Percentiles rank a stretch among this genome's conserved stretches.
Conservation (phyloP, 2,797 vertebrate genomes). For the Tokudaia tokunoshimensis region DNA sequence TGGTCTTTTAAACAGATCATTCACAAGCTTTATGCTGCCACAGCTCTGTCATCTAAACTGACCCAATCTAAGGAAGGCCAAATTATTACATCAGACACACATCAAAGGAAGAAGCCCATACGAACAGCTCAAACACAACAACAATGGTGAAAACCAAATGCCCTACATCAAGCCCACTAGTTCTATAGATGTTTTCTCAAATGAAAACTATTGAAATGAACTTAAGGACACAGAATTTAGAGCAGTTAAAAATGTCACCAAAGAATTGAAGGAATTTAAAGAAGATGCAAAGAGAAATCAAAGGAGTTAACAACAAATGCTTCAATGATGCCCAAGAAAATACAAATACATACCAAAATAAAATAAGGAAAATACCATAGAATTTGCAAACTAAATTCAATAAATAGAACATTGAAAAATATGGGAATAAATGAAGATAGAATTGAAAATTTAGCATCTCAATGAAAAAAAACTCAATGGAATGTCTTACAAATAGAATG, state of each 20-base stretch:
- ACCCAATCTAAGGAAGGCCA: background rate
- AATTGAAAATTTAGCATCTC: background rate
- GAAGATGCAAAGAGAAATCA: background rate
- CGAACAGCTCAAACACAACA: background rate
- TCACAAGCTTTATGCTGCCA: background rate
- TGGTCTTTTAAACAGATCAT: background rate
- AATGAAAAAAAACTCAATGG: background rate
- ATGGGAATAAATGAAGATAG: background rate
- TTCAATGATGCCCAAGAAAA: background rate
- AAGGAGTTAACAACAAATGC: background rate
- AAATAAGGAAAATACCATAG: background rate
- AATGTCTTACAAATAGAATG: background rate
- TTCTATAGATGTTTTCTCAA: background rate
- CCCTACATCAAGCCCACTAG: background rate
- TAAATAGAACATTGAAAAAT: background rate
- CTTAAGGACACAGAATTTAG: background rate
- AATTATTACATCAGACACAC: background rate
- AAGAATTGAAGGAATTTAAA: background rate
- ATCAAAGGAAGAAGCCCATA: background rate
- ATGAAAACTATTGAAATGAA: background rate
- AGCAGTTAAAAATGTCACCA: background rate
- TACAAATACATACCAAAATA: background rate
- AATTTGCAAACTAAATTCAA: background rate
- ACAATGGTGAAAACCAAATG: background rate
- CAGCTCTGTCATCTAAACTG: background rate